These are phyloP conservation scores for Chironomus tentans DNA, from an alignment of 2,888 invertebrate genomes.

Conservation along the genomic window DNA sequence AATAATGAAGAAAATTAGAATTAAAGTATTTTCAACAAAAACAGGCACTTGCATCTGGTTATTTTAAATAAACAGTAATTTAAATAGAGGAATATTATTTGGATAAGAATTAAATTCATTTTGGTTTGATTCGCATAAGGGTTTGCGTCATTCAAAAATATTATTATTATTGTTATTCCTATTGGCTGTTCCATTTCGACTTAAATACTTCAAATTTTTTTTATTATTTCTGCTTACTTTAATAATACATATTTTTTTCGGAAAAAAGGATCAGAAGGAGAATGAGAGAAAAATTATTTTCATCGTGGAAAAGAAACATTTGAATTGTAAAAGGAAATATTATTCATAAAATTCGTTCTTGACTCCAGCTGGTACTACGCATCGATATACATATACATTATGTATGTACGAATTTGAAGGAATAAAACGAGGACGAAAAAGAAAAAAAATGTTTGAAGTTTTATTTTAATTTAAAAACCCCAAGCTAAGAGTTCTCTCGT, in stretches of 20 bases:
- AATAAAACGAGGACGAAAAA: not conserved
- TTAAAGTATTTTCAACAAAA: not conserved
- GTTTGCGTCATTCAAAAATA: too few species aligned
- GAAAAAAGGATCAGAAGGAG: not conserved
- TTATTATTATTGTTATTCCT: too few species aligned
- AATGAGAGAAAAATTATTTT: not conserved
- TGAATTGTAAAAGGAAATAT: conserved; percentile 22
- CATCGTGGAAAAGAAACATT: conserved; percentile 13
- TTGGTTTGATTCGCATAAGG: too few species aligned
- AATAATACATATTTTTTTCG: not conserved
- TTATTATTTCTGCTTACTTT: not conserved
- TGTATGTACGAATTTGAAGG: not conserved
- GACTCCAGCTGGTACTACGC: conserved; percentile 24
- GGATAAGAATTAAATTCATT: too few species aligned
- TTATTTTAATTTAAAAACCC: conserved; percentile 24
- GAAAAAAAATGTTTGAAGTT: conserved; percentile 15
- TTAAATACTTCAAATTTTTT: not conserved
- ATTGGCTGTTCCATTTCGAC: too few species aligned
- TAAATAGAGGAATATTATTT: too few species aligned
- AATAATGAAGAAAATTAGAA: too few species aligned
- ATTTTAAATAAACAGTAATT: not conserved
- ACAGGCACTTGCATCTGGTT: not conserved
- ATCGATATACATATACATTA: not conserved
- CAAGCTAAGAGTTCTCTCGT: not conserved
- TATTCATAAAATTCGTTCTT: conserved; percentile 24